Conservation (phyloP, 2,797 vertebrate species). For the Gastrophryne carolinensis region DNA sequence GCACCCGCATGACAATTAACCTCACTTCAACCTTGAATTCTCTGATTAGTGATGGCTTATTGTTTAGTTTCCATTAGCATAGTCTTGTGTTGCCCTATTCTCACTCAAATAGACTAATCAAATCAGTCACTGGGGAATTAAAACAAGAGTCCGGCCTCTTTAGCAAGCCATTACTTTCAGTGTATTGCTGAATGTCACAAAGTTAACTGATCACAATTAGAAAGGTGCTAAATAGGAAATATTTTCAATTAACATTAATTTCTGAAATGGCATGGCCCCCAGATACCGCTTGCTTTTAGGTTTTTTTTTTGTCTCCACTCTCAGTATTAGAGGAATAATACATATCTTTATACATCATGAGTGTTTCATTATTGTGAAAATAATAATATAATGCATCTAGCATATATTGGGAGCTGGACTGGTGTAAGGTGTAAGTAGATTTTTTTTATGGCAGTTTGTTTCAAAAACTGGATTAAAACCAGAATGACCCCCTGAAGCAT, state of each 20-base stretch:
- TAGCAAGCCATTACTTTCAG: slow-evolving; percentile 64
- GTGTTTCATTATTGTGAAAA: not conserved
- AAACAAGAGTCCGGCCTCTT: slow-evolving; percentile 69
- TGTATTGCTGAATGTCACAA: slow-evolving; percentile 65
- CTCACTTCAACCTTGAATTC: slow-evolving; percentile 89
- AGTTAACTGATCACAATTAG: slow-evolving; percentile 62
- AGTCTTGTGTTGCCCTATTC: slow-evolving; percentile 80
- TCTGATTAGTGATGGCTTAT: slow-evolving; percentile 93
- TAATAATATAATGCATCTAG: not conserved
- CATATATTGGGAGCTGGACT: too few relatives aligned
- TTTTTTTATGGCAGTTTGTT: too few relatives aligned
- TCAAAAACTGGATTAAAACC: too few relatives aligned
- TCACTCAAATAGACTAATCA: slow-evolving; percentile 84
- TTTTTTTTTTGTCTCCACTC: slow-evolving; percentile 3
- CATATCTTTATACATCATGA: not conserved
- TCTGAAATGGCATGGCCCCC: slow-evolving; percentile 20
- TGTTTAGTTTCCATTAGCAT: slow-evolving; percentile 86
- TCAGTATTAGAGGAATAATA: not conserved
- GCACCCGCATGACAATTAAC: slow-evolving; percentile 93
- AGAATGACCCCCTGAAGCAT: too few relatives aligned
- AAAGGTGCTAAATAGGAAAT: slow-evolving; percentile 58
- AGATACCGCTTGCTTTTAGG: not conserved
- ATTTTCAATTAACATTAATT: slow-evolving; percentile 56
- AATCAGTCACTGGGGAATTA: slow-evolving; percentile 78
- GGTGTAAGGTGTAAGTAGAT: too few relatives aligned